phyloP scores from a whole-genome alignment of 2,113 vertebrate species.

The Myocastor coypus region DNA sequence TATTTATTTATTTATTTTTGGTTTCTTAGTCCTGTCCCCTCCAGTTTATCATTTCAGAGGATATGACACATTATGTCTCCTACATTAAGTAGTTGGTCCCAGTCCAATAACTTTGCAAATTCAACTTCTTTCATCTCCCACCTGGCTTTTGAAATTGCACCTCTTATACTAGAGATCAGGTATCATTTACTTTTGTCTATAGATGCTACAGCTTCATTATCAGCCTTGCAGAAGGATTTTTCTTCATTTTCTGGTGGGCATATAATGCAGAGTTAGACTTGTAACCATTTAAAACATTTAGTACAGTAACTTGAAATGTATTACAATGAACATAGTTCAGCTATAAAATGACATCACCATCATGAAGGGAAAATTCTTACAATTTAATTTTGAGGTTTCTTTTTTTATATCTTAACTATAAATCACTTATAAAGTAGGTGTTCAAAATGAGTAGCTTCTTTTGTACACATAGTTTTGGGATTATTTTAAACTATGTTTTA shows the following conservation, averaged over 20 bases:
- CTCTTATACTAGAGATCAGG: not conserved
- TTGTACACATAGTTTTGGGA: not conserved
- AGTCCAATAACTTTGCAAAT: not conserved
- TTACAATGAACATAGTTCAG: constrained; percentile 20
- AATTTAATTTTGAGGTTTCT: constrained; percentile 15
- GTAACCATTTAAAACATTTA: not conserved
- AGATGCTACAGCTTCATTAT: not conserved
- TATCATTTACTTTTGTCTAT: not conserved
- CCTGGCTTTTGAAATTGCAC: not conserved
- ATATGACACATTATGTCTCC: not conserved
- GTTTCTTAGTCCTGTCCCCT: not conserved
- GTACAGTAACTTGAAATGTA: not conserved
- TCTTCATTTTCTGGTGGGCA: not conserved
- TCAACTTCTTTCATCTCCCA: not conserved
- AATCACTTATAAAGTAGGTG: not conserved
- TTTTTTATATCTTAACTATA: not conserved
- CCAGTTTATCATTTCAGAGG: not conserved
- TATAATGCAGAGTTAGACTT: not conserved
- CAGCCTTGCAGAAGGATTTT: not conserved
- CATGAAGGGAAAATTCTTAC: not conserved
- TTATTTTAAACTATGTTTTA: not conserved
- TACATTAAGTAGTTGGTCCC: not conserved
- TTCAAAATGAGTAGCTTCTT: not conserved
- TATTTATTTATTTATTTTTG: not conserved
- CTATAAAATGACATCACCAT: not conserved